Percentiles rank a stretch among this genome's conserved stretches.
phyloP scores from a whole-genome alignment of 2,888 invertebrate species.

The Lithosia quadra region DNA sequence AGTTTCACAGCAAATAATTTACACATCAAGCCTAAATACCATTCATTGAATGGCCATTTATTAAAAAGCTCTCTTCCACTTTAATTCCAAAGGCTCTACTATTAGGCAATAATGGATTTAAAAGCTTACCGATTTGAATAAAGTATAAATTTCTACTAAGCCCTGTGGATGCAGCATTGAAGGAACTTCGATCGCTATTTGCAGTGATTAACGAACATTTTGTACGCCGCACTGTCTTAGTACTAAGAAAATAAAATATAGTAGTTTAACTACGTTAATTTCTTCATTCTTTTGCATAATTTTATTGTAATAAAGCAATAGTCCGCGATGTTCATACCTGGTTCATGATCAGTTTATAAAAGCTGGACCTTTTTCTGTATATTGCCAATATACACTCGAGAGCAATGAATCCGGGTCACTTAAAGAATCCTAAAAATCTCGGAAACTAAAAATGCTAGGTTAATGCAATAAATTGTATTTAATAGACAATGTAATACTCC shows the following conservation, averaged over 20 bases:
- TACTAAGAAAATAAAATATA: constrained; percentile 31
- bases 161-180: constrained; percentile 47
- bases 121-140: constrained; percentile 52
- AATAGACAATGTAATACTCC: too few relatives aligned
- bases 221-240: constrained; percentile 43
- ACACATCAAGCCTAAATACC: not conserved
- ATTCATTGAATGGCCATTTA: constrained; percentile 17
- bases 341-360: too few relatives aligned
- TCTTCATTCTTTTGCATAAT: not conserved
- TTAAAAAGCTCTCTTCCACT: constrained; percentile 20
- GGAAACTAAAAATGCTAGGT: too few relatives aligned
- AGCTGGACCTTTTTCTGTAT: too few relatives aligned
- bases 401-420: too few relatives aligned
- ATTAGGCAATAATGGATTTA: constrained; percentile 46
- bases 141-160: constrained; percentile 50
- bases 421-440: too few relatives aligned
- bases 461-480: too few relatives aligned
- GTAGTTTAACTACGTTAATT: constrained; percentile 40
- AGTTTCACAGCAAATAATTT: not conserved
- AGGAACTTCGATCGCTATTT: constrained; percentile 51
- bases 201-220: constrained; percentile 55
- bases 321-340: too few relatives aligned
- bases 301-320: not conserved
- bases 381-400: too few relatives aligned
- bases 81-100: constrained; percentile 47